These are phyloP conservation scores for Nowickia ferox DNA, from an alignment of 2,888 invertebrate genomes.

Conservation along the genomic window DNA sequence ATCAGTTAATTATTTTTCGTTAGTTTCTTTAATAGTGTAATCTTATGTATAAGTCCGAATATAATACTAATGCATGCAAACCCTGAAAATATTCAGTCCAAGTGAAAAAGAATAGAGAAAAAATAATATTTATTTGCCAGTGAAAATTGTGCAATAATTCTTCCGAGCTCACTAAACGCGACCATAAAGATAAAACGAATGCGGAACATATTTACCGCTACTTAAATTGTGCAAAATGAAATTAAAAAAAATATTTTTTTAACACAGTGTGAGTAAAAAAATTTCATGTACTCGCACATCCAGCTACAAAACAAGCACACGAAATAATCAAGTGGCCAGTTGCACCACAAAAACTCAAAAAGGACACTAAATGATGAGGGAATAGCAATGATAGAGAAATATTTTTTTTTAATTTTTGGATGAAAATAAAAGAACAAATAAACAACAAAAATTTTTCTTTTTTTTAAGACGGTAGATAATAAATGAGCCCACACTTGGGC, in stretches of 20 bases:
- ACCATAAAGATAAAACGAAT: slow-evolving; percentile 82
- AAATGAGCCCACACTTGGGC: slow-evolving; percentile 61
- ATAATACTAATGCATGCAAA: background rate
- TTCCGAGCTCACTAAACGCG: slow-evolving; percentile 79
- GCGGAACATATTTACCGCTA: slow-evolving; percentile 76
- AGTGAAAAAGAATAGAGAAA: slow-evolving; percentile 26
- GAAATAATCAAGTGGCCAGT: slow-evolving; percentile 45
- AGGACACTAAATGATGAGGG: slow-evolving; percentile 40
- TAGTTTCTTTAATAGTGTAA: background rate
- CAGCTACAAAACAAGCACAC: slow-evolving; percentile 43
- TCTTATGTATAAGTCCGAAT: background rate
- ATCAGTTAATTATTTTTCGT: background rate
- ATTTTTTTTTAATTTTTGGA: slow-evolving; percentile 33
- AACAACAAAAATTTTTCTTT: slow-evolving; percentile 21
- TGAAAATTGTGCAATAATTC: slow-evolving; percentile 76
- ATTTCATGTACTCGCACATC: slow-evolving; percentile 28
- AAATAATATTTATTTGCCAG: slow-evolving; percentile 60
- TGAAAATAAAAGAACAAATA: slow-evolving; percentile 27
- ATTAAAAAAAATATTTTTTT: slow-evolving; percentile 25
- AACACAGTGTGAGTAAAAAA: slow-evolving; percentile 41
- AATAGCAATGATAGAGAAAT: slow-evolving; percentile 14
- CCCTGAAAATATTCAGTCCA: background rate
- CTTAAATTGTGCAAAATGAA: slow-evolving; percentile 50
- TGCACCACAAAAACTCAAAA: slow-evolving; percentile 27
- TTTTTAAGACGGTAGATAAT: slow-evolving; percentile 50